These are phyloP conservation scores for Coracias cyanogaster DNA, from an alignment of 2,797 vertebrate species.

Conservation along the genomic window DNA sequence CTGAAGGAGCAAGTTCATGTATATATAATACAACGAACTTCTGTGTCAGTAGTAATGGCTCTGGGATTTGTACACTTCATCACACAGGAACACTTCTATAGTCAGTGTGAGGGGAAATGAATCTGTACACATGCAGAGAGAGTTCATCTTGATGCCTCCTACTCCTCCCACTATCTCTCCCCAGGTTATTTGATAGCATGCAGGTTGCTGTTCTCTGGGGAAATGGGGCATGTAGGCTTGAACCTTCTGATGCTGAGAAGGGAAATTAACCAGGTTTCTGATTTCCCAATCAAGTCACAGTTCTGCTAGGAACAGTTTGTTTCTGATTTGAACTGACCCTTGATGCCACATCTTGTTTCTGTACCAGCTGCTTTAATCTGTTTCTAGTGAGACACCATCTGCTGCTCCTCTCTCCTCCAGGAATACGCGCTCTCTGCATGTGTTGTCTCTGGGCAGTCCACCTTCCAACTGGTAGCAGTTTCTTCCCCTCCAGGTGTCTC, in stretches of 20 bases:
- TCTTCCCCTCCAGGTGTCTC: background rate
- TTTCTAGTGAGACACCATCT: constrained; percentile 10
- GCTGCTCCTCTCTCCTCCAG: background rate
- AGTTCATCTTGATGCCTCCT: fast-evolving
- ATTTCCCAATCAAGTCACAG: background rate
- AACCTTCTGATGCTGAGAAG: background rate
- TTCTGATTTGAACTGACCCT: background rate
- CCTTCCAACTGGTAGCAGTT: background rate
- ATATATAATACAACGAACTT: background rate
- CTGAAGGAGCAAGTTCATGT: background rate
- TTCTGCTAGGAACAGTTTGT: background rate
- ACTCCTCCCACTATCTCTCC: background rate
- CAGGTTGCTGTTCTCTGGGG: background rate
- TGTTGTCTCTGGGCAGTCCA: background rate
- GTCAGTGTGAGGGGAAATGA: background rate
- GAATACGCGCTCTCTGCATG: fast-evolving
- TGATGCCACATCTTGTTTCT: background rate
- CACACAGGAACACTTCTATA: background rate
- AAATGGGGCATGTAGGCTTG: background rate
- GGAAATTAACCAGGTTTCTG: background rate
- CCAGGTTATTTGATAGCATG: background rate
- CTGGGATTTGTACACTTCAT: background rate
- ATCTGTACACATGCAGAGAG: background rate
- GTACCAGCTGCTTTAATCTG: background rate
- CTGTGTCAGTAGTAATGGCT: background rate